Evolutionary conservation across 2,888 invertebrate genomes (phyloP).

Genomic region (Julus scanicus): DNA sequence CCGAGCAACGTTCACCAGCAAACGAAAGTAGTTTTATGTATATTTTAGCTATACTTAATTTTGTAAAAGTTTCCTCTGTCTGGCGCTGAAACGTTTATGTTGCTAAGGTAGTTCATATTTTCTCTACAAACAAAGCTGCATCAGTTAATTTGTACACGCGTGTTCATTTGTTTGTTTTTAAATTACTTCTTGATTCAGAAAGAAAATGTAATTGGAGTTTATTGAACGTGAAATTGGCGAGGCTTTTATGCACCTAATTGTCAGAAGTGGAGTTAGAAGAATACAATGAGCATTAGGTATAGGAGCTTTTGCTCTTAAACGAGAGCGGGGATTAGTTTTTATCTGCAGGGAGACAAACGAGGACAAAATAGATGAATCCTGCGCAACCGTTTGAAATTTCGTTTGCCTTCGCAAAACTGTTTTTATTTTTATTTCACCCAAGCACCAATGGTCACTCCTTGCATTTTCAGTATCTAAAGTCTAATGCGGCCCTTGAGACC

Average conservation of each 20-base stretch:
- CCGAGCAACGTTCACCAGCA: no score
- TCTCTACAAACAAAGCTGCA: background rate
- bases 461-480: slow-evolving; percentile 17
- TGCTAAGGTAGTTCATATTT: background rate
- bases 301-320: background rate
- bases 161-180: slow-evolving; percentile 7
- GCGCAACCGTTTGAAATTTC: background rate
- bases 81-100: background rate
- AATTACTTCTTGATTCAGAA: slow-evolving; percentile 15
- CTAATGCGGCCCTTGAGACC: background rate
- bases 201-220: slow-evolving; percentile 28
- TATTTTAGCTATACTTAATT: background rate
- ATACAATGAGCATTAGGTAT: background rate
- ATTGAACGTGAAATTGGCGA: slow-evolving; percentile 14
- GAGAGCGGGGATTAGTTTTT: background rate
- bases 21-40: no score
- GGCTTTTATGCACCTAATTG: slow-evolving; percentile 21
- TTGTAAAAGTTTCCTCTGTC: background rate
- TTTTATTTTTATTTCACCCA: background rate
- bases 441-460: slow-evolving; percentile 6
- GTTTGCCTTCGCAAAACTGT: background rate
- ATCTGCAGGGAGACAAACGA: background rate
- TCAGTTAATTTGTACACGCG: background rate
- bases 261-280: background rate
- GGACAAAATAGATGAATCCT: background rate